A percentile compares a stretch with the other conserved stretches of the same genome.
Conservation (phyloP, 1,140 invertebrate genomes). For the Gryllus bimaculatus region DNA sequence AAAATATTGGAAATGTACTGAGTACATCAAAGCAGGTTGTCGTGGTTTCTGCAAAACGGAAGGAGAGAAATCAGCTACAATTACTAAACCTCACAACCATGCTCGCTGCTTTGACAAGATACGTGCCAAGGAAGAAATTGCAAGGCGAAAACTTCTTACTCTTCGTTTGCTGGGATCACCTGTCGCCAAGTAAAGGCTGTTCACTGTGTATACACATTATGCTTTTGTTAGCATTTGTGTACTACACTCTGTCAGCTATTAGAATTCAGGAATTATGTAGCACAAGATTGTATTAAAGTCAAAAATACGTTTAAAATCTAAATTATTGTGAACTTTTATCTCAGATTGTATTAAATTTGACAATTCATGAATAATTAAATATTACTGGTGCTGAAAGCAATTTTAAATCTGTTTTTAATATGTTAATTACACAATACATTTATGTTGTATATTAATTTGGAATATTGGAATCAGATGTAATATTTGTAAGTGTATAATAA, state of each 20-base stretch:
- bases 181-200: neutral
- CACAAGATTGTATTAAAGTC: neutral
- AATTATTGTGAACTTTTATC: too few species aligned
- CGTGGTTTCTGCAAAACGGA: neutral
- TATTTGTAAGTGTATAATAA: too few species aligned
- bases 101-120: constrained; percentile 3
- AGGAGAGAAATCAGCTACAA: neutral
- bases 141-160: neutral
- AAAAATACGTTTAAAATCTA: too few species aligned
- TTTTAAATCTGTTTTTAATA: too few species aligned
- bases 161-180: neutral
- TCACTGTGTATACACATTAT: neutral
- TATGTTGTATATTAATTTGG: too few species aligned
- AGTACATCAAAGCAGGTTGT: constrained; percentile 1
- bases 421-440: too few species aligned
- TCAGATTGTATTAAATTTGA: too few species aligned
- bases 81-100: neutral
- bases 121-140: neutral
- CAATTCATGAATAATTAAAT: too few species aligned
- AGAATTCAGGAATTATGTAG: neutral
- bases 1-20: constrained; percentile 1
- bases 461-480: too few species aligned
- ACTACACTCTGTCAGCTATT: neutral
- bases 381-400: too few species aligned
- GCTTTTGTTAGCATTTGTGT: neutral